These are phyloP conservation scores for Montifringilla adamsi DNA, from an alignment of 2,113 vertebrate species.

Conservation along the genomic window DNA sequence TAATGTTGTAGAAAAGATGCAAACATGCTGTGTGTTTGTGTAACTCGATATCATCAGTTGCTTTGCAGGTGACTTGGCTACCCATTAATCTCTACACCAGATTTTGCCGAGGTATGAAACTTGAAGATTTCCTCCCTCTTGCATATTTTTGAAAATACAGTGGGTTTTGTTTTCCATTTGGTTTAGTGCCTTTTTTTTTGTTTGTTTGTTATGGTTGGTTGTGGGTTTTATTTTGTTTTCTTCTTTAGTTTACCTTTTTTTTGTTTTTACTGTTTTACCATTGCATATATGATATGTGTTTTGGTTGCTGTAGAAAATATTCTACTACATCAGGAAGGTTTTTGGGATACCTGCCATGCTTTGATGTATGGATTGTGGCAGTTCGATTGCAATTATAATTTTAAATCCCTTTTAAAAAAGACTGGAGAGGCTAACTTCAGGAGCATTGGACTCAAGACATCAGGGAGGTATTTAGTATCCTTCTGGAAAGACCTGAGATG, in stretches of 20 bases:
- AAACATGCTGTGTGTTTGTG: rapidly evolving
- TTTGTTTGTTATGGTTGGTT: background rate
- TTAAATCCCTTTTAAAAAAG: background rate
- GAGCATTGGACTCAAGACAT: background rate
- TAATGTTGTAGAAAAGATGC: background rate
- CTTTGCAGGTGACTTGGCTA: background rate
- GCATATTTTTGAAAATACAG: background rate
- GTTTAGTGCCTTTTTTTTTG: background rate
- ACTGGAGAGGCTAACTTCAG: background rate
- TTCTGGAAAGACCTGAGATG: background rate
- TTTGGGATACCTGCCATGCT: background rate
- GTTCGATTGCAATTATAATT: background rate
- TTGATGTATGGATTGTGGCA: background rate
- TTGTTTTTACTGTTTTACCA: background rate
- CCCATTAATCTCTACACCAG: background rate
- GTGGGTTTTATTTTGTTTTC: background rate
- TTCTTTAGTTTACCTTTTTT: background rate
- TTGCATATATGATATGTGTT: background rate
- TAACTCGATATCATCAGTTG: background rate
- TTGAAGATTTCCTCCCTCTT: background rate
- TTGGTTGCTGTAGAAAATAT: background rate
- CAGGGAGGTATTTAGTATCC: background rate
- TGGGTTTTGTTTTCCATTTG: background rate
- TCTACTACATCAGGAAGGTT: background rate
- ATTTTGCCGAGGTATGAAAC: background rate